phyloP scores from a whole-genome alignment of 1,140 invertebrate genomes.

The Maconellicoccus hirsutus region DNA sequence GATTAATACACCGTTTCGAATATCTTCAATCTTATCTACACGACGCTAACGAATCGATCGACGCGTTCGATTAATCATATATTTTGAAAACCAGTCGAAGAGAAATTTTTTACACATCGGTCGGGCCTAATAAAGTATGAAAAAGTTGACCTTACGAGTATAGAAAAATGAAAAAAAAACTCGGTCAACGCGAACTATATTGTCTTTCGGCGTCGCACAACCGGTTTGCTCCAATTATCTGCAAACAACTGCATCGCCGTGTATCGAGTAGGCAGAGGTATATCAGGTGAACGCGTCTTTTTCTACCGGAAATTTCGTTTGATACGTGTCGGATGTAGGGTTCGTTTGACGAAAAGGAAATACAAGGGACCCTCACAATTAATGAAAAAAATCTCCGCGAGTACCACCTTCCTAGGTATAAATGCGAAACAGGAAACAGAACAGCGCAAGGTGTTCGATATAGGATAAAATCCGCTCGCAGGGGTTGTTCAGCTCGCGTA shows the following conservation, averaged over 20 bases:
- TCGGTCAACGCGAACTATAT: neutral
- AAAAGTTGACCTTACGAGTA: neutral
- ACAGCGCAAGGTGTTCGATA: no score
- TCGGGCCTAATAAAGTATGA: neutral
- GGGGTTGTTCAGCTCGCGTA: no score
- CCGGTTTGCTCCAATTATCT: slow-evolving; percentile 3
- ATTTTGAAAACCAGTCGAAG: neutral
- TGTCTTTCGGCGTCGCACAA: neutral
- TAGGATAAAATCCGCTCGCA: no score
- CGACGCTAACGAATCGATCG: neutral
- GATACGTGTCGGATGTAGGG: neutral
- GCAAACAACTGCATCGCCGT: neutral
- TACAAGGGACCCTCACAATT: neutral
- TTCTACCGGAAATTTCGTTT: slow-evolving; percentile 1
- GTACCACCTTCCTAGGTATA: no score
- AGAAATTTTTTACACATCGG: neutral
- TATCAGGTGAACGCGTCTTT: neutral
- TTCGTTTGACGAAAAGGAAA: slow-evolving; percentile 4
- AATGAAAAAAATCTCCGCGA: no score
- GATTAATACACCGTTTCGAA: neutral
- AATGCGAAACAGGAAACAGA: no score
- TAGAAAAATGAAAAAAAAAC: neutral
- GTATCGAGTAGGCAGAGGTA: no score
- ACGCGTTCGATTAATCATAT: neutral
- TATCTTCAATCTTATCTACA: neutral